These are phyloP conservation scores for Paramormyrops hopkinsi DNA, from an alignment of 2,797 vertebrate species.

Conservation along the genomic window DNA sequence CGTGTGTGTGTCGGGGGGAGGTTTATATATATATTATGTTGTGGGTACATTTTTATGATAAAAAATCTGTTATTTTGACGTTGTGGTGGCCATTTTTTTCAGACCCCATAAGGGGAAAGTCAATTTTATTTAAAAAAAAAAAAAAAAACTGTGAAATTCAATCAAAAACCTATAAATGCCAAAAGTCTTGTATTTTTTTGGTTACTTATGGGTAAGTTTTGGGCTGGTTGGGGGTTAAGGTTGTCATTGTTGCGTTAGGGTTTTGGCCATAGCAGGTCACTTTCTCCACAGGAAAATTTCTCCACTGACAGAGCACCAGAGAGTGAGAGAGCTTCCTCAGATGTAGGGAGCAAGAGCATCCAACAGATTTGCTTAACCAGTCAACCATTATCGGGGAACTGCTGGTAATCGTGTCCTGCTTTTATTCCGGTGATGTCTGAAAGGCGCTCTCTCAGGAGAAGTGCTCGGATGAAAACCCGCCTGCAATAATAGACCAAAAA, in stretches of 20 bases:
- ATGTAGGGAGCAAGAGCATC: not conserved
- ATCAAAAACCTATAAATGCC: not conserved
- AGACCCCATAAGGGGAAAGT: not conserved
- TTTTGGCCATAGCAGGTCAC: not conserved
- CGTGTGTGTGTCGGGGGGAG: not conserved
- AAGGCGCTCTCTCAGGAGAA: not conserved
- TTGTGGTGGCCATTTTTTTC: not conserved
- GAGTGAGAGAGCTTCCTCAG: not conserved
- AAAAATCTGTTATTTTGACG: not conserved
- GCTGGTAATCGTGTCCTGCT: not conserved
- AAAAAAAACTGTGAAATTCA: not conserved
- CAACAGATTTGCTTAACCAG: slow-evolving; percentile 3
- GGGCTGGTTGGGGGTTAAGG: not conserved
- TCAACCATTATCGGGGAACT: not conserved
- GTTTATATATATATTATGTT: not conserved
- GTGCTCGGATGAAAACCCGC: not conserved
- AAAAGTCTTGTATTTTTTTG: not conserved
- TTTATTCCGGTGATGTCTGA: not conserved
- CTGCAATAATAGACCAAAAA: not conserved
- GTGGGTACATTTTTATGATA: not conserved
- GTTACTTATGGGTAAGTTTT: not conserved
- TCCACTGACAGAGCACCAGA: not conserved
- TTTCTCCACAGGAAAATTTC: not conserved
- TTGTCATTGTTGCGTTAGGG: not conserved
- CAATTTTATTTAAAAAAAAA: not conserved